Conservation (phyloP, 2,888 invertebrate species). For the Buathra laborator region DNA sequence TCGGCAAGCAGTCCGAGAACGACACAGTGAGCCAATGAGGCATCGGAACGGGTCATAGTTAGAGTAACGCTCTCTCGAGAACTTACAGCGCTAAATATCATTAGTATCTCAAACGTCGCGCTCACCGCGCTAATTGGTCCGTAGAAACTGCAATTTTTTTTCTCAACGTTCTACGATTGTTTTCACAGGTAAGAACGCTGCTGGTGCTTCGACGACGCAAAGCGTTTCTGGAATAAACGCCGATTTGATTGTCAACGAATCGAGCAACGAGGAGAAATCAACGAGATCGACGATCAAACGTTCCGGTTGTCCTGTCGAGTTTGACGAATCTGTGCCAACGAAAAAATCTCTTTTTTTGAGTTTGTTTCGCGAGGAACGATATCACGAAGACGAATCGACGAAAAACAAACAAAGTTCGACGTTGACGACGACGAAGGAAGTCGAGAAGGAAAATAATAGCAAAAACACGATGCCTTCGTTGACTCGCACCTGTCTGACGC, state of each 20-base stretch:
- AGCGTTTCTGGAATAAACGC: constrained; percentile 28
- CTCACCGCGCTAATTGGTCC: constrained; percentile 6
- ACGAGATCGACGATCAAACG: constrained; percentile 55
- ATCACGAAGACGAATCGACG: constrained; percentile 40
- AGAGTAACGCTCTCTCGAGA: constrained; percentile 29
- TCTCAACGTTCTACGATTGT: constrained; percentile 22
- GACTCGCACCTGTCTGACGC: constrained; percentile 76
- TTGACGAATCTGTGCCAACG: constrained; percentile 43
- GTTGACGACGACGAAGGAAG: constrained; percentile 6
- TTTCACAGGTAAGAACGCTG: constrained; percentile 25
- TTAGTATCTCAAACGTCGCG: constrained; percentile 3
- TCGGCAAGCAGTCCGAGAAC: constrained; percentile 31
- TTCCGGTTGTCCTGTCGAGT: constrained; percentile 36
- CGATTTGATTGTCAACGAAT: constrained; percentile 32
- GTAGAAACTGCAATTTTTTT: constrained; percentile 9
- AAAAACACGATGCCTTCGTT: constrained; percentile 77
- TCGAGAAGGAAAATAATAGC: constrained; percentile 53
- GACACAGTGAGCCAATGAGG: constrained; percentile 44
- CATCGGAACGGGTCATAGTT: constrained; percentile 14
- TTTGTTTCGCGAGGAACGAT: constrained; percentile 51
- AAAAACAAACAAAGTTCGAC: constrained; percentile 20
- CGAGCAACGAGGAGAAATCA: constrained; percentile 36
- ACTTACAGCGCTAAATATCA: constrained; percentile 23
- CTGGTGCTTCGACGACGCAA: constrained; percentile 18
- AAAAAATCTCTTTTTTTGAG: constrained; percentile 64